Evolutionary conservation across 2,113 vertebrate species (phyloP), one percentile per base, ranked within the genome.

Genomic region (Pseudorasbora parva): DNA sequence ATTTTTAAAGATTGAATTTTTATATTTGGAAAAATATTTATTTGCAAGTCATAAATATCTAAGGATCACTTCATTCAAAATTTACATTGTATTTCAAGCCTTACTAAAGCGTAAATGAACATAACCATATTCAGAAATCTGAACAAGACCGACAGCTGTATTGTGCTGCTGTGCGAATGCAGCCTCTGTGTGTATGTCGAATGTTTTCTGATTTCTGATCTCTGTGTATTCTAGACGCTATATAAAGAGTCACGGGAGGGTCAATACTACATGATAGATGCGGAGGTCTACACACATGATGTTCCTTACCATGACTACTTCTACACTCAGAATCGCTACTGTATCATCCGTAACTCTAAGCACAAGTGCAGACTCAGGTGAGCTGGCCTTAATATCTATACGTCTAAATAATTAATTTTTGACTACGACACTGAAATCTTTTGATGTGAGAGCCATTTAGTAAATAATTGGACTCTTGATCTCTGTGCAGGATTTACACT

Each of bases 251-350:
- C 93, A 79, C 95, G 92, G 87, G 96, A 97, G n/a, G 95, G 95
- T 56, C 95, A 95, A 1, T 95, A 95, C 86, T 99, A 99, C 45
- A 85, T 94, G 25, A 91, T 99, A 80, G 96, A 98, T 75, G 83
- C 96, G 0, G 97, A 99, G 88, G 95, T 99, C 2, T 91, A 95
- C 92, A 97, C 96, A 0, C 98, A 99, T 1, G 97, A 99, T 0
- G 97, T 99, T 12, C 98, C 98, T 5, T 99, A 99, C 85, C 97
- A 99, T 0, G 97, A 99, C 86, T 98, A 99, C 90, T 99, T 99
- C 93, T 99, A 97, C 91, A 98, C 96, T 14, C 91, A 96, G 88
- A 97, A 95, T 85, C 94, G 95, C 89, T 99, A 95, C 93, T 95
- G 91, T 85, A 97, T 99, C 87, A 93, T 92, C 74, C 93, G 93